A percentile compares a stretch with the other conserved stretches of the same genome.
phyloP scores from a whole-genome alignment of 2,888 invertebrate genomes.

The Boloria selene region DNA sequence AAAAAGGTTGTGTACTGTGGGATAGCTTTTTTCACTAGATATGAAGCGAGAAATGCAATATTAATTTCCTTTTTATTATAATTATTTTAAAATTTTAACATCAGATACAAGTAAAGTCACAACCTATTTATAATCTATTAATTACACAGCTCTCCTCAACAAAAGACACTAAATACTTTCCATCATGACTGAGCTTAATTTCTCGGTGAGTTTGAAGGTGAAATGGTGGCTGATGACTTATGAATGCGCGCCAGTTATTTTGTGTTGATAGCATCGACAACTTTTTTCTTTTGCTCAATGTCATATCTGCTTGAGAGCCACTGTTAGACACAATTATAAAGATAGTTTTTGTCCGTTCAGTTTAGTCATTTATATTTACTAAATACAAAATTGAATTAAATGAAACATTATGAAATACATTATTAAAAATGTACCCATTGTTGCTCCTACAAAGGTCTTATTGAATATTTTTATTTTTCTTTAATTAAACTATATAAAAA shows the following conservation, averaged over 20 bases:
- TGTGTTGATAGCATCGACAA: slow-evolving; percentile 63
- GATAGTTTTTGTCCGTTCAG: slow-evolving; percentile 67
- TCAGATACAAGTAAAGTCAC: too few species aligned
- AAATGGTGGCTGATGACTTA: slow-evolving; percentile 53
- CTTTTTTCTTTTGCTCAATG: slow-evolving; percentile 44
- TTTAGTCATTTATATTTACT: neutral
- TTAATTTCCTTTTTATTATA: too few species aligned
- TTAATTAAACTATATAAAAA: neutral
- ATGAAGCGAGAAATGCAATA: too few species aligned
- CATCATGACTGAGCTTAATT: slow-evolving; percentile 29
- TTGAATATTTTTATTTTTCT: too few species aligned
- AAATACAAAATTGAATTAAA: neutral
- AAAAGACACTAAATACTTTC: slow-evolving; percentile 9
- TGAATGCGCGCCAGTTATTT: slow-evolving; percentile 57
- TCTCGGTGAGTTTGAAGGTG: slow-evolving; percentile 24
- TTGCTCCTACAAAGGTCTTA: too few species aligned
- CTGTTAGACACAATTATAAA: slow-evolving; percentile 55
- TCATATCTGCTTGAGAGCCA: slow-evolving; percentile 47
- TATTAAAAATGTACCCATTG: too few species aligned
- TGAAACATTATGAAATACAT: too few species aligned
- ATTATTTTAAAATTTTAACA: too few species aligned
- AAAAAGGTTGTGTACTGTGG: too few species aligned
- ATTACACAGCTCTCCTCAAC: neutral
- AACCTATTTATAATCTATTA: neutral
- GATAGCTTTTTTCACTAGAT: too few species aligned